Conservation (phyloP, 2,888 invertebrate species). For the Idaea aversata region DNA sequence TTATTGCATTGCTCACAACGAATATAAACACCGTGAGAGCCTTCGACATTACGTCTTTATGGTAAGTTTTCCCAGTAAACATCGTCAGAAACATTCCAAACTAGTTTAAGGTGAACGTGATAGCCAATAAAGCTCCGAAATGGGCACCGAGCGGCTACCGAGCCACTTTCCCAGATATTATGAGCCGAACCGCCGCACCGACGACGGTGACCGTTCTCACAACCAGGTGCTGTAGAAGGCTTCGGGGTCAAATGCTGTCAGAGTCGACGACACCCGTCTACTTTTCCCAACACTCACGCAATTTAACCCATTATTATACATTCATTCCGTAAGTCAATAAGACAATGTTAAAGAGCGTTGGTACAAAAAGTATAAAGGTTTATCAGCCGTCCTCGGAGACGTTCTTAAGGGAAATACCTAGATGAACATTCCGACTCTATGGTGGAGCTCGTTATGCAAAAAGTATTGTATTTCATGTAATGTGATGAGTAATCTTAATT, state of each 20-base stretch:
- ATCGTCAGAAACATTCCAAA: constrained; percentile 66
- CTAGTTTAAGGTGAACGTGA: constrained; percentile 71
- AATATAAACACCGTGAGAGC: constrained; percentile 66
- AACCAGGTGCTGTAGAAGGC: constrained; percentile 40
- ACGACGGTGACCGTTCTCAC: constrained; percentile 52
- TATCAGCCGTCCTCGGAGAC: not conserved
- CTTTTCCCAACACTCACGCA: constrained; percentile 25
- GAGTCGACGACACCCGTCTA: constrained; percentile 20
- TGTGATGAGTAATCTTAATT: constrained; percentile 44
- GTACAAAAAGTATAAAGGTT: constrained; percentile 27
- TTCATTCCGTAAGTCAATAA: constrained; percentile 27
- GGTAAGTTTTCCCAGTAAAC: constrained; percentile 38
- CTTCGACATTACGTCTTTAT: constrained; percentile 44
- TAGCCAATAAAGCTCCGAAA: constrained; percentile 72
- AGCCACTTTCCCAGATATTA: constrained; percentile 68
- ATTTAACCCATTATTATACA: constrained; percentile 27
- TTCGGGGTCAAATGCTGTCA: constrained; percentile 50
- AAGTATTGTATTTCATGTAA: constrained; percentile 40
- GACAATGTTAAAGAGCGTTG: constrained; percentile 24
- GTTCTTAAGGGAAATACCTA: too few relatives aligned
- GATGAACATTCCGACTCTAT: constrained; percentile 22
- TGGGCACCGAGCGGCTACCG: constrained; percentile 64
- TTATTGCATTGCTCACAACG: constrained; percentile 28
- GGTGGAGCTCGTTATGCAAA: constrained; percentile 38
- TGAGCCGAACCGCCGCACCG: constrained; percentile 33